Evolutionary conservation across 2,797 vertebrate genomes (phyloP).

Genomic region (Streptopelia turtur): DNA sequence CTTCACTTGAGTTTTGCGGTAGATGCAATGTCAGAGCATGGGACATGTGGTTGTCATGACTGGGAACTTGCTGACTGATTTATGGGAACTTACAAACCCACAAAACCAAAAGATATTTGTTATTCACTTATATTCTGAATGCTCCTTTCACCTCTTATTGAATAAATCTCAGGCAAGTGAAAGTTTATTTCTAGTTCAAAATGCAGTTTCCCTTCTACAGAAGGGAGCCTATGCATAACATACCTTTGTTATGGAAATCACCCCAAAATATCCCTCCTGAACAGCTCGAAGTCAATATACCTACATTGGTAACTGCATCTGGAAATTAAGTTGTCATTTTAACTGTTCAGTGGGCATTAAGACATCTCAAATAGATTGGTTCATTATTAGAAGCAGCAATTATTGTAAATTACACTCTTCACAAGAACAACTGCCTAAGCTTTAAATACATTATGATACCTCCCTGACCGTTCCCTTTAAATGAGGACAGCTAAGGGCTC

Average conservation of each 20-base stretch:
- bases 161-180: not conserved
- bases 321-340: slow-evolving; percentile 5
- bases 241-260: not conserved
- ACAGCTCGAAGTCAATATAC: not conserved
- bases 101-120: slow-evolving; percentile 40
- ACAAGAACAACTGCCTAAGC: slow-evolving; percentile 3
- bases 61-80: slow-evolving; percentile 34
- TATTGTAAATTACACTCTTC: slow-evolving; percentile 20
- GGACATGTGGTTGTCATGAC: not conserved
- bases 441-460: not conserved
- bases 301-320: not conserved
- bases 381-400: slow-evolving; percentile 25
- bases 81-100: slow-evolving; percentile 29
- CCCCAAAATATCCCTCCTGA: not conserved
- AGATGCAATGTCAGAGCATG: not conserved
- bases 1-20: not conserved
- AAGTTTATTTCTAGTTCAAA: not conserved
- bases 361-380: not conserved
- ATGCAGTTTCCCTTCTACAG: not conserved
- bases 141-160: slow-evolving; percentile 13
- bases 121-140: slow-evolving; percentile 4
- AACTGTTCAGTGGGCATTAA: not conserved
- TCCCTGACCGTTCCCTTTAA: slow-evolving; percentile 24
- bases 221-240: not conserved
- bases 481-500: slow-evolving; percentile 23